Evolutionary conservation across 2,888 invertebrate genomes (phyloP).

Genomic region (Spodoptera littoralis): DNA sequence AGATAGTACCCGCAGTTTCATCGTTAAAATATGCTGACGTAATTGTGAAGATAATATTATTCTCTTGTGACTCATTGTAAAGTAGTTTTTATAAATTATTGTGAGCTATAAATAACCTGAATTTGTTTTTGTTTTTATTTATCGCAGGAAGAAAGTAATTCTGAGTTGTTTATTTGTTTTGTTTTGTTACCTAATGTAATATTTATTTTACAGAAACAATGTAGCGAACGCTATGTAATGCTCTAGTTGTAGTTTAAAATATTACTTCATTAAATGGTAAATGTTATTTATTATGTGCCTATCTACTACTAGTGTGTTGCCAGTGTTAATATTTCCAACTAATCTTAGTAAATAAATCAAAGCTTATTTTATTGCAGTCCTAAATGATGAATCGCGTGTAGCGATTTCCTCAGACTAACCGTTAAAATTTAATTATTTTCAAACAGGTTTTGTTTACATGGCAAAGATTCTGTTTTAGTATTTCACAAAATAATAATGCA

Average conservation of each 20-base stretch:
- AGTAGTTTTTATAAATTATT: constrained; percentile 20
- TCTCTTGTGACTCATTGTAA: constrained; percentile 21
- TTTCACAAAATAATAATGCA: too few species aligned
- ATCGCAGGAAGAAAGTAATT: background rate
- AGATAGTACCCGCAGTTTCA: constrained; percentile 19
- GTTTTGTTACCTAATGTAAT: too few species aligned
- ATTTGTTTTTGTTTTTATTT: constrained; percentile 13
- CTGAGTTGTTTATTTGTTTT: too few species aligned
- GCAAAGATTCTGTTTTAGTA: too few species aligned
- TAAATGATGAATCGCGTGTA: constrained; percentile 70
- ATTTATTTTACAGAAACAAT: too few species aligned
- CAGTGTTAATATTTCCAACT: constrained; percentile 45
- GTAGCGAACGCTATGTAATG: too few species aligned
- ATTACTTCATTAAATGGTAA: too few species aligned
- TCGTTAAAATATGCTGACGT: constrained; percentile 25
- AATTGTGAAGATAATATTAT: constrained; percentile 19
- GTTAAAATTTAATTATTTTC: constrained; percentile 56
- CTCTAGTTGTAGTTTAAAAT: too few species aligned
- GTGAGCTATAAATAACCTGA: constrained; percentile 27
- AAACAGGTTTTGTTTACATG: constrained; percentile 19
- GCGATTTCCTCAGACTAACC: constrained; percentile 23
- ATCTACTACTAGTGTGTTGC: constrained; percentile 10
- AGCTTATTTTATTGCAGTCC: constrained; percentile 57
- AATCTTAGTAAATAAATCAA: constrained; percentile 61
- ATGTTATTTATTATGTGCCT: too few species aligned